Percentiles rank a stretch among this genome's conserved stretches.
phyloP scores from a whole-genome alignment of 1,140 invertebrate genomes.

The Daktulosphaira vitifoliae region DNA sequence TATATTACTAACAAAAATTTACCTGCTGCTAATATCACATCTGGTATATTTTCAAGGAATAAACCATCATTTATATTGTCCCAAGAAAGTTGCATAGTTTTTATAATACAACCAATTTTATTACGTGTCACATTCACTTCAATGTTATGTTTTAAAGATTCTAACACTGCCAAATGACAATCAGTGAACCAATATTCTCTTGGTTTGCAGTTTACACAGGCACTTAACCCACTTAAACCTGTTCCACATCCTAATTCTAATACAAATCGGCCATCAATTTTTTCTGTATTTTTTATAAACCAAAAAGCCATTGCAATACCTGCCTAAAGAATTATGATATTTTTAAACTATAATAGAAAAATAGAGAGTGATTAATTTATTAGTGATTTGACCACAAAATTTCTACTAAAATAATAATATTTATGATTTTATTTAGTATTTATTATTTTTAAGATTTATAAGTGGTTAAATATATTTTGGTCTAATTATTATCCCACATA shows the following conservation, averaged over 20 bases:
- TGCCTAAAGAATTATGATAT: constrained; percentile 42
- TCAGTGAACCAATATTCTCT: constrained; percentile 48
- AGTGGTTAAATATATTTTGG: no score
- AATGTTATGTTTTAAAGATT: constrained; percentile 22
- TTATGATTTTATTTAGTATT: no score
- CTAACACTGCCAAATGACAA: constrained; percentile 47
- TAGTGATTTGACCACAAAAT: no score
- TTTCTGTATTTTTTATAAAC: constrained; percentile 45
- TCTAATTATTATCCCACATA: no score
- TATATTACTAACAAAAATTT: not conserved
- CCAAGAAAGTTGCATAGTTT: not conserved
- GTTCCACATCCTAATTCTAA: constrained; percentile 52
- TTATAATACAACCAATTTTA: constrained; percentile 9
- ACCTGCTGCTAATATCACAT: constrained; percentile 33
- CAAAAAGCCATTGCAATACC: constrained; percentile 48
- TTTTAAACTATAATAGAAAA: no score
- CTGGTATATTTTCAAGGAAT: constrained; percentile 13
- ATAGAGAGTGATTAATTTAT: no score
- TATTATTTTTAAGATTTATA: no score
- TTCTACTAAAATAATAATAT: no score
- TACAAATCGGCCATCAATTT: constrained; percentile 44
- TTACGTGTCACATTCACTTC: constrained; percentile 13
- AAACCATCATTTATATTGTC: not conserved
- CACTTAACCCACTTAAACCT: constrained; percentile 48
- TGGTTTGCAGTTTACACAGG: constrained; percentile 45